Conservation (phyloP, 2,113 vertebrate genomes). For the Pardalotus punctatus region DNA sequence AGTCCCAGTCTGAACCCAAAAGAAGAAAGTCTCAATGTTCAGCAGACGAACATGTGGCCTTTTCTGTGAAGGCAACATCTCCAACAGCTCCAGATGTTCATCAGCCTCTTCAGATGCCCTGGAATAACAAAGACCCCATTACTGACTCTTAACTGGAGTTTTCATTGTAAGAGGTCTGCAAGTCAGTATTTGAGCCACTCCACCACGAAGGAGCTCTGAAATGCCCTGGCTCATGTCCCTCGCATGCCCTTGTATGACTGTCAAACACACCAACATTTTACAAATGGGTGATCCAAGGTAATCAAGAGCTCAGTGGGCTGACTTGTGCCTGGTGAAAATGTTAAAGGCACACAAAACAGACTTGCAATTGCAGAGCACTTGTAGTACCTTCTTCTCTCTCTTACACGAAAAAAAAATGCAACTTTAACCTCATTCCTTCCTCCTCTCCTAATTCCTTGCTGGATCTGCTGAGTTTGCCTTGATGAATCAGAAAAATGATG, state of each 20-base stretch:
- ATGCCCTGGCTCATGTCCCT: not conserved
- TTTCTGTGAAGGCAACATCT: not conserved
- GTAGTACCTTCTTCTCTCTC: not conserved
- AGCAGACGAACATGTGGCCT: not conserved
- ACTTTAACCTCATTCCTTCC: not conserved
- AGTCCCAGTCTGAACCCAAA: not conserved
- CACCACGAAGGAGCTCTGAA: not conserved
- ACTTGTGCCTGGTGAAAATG: not conserved
- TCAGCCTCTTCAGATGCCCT: not conserved
- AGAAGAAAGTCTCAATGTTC: not conserved
- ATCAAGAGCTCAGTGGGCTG: not conserved
- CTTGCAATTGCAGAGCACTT: not conserved
- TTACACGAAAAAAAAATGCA: not conserved
- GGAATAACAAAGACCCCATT: not conserved
- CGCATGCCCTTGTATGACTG: not conserved
- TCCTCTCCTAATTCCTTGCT: not conserved
- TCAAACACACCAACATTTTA: not conserved
- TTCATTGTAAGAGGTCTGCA: not conserved
- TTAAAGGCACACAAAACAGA: not conserved
- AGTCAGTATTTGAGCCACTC: not conserved
- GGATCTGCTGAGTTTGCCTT: not conserved
- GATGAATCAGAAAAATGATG: not conserved
- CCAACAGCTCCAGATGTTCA: not conserved
- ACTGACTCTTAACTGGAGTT: not conserved
- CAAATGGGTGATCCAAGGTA: not conserved